Percentiles rank a stretch among this genome's conserved stretches.
Conservation (phyloP, 2,113 vertebrate genomes). For the Sylvilagus bachmani region DNA sequence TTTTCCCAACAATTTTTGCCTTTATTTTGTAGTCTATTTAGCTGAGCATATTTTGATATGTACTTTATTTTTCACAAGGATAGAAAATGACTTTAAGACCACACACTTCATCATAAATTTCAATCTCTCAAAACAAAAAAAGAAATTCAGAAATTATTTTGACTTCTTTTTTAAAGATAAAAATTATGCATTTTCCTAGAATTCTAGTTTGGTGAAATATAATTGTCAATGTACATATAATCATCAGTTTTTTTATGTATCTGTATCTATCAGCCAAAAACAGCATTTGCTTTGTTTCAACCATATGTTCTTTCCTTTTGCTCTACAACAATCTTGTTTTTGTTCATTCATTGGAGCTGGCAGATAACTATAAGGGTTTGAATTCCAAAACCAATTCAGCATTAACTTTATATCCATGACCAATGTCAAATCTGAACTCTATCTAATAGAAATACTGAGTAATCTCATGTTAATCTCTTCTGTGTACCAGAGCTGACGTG, state of each 20-base stretch:
- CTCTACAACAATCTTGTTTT: constrained; percentile 67
- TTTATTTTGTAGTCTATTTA: not conserved
- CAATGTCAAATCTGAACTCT: constrained; percentile 84
- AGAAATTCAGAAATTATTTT: constrained; percentile 22
- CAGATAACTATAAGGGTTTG: constrained; percentile 75
- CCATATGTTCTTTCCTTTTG: constrained; percentile 72
- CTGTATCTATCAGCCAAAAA: constrained; percentile 50
- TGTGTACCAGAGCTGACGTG: constrained; percentile 74
- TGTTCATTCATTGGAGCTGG: constrained; percentile 81
- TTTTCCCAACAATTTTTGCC: not conserved
- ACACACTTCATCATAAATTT: not conserved
- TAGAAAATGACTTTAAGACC: constrained; percentile 20
- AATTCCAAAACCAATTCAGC: constrained; percentile 81
- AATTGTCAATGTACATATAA: not conserved
- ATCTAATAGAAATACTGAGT: constrained; percentile 83
- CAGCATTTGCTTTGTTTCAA: constrained; percentile 75
- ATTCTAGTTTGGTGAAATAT: constrained; percentile 58
- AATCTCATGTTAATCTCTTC: constrained; percentile 82
- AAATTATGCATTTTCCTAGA: constrained; percentile 23
- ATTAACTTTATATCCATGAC: constrained; percentile 87
- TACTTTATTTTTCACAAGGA: not conserved
- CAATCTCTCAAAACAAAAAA: not conserved
- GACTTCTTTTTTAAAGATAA: not conserved
- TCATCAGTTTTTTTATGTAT: constrained; percentile 30
- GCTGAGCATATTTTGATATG: not conserved